phyloP scores from a whole-genome alignment of 2,113 vertebrate species.

The Nannobrachium achirus region DNA sequence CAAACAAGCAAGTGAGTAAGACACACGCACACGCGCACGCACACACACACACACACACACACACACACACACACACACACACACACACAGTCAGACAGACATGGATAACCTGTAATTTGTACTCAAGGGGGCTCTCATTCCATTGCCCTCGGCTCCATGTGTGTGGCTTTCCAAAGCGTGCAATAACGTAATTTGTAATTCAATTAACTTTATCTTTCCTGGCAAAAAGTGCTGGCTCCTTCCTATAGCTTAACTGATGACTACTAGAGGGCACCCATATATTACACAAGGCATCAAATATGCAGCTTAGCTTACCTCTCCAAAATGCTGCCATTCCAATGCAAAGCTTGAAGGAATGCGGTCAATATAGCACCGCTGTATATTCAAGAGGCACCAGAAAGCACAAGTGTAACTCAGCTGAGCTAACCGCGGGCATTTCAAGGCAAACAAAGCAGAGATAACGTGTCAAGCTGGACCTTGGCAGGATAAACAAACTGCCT shows the following conservation, averaged over 20 bases:
- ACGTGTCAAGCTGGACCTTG: conserved; percentile 34
- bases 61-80: conserved; percentile 51
- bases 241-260: conserved; percentile 18
- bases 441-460: conserved; percentile 34
- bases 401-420: conserved; percentile 27
- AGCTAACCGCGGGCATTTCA: conserved; percentile 33
- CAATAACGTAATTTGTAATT: conserved; percentile 67
- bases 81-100: conserved; percentile 57
- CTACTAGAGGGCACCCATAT: not conserved
- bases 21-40: not conserved
- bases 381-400: conserved; percentile 30
- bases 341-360: conserved; percentile 41
- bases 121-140: conserved; percentile 60
- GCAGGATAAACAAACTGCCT: conserved; percentile 48
- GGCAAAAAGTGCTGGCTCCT: conserved; percentile 26
- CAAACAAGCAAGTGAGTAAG: not conserved
- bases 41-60: conserved; percentile 54
- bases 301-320: conserved; percentile 22
- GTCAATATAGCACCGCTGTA: conserved; percentile 51
- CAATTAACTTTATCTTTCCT: conserved; percentile 57
- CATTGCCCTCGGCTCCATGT: conserved; percentile 63
- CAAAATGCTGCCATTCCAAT: conserved; percentile 21
- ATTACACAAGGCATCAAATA: conserved; percentile 16
- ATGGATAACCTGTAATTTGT: conserved; percentile 77
- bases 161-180: conserved; percentile 66